Evolutionary conservation across 2,888 invertebrate genomes (phyloP).

Genomic region (Lymantria monacha): DNA sequence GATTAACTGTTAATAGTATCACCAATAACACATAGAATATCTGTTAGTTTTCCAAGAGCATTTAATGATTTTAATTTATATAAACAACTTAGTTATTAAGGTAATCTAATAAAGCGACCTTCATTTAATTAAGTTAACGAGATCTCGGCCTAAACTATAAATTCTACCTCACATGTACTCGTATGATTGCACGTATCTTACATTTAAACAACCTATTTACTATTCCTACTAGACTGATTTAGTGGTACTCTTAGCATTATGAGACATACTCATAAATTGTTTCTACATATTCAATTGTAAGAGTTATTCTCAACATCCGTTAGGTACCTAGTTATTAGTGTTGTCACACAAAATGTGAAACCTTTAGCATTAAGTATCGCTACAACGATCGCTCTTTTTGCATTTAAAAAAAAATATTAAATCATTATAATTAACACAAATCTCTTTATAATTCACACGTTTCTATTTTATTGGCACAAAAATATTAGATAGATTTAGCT

Average conservation of each 20-base stretch:
- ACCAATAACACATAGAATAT: too few relatives aligned
- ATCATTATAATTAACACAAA: slow-evolving; percentile 39
- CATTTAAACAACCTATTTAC: slow-evolving; percentile 53
- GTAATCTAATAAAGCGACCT: too few relatives aligned
- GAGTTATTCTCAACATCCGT: slow-evolving; percentile 39
- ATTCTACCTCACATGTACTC: slow-evolving; percentile 62
- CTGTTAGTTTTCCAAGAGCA: too few relatives aligned
- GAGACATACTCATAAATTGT: slow-evolving; percentile 47
- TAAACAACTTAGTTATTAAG: too few relatives aligned
- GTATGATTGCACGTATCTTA: slow-evolving; percentile 60
- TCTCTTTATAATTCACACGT: slow-evolving; percentile 61
- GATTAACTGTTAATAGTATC: too few relatives aligned
- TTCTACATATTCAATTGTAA: slow-evolving; percentile 58
- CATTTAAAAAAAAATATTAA: slow-evolving; percentile 49
- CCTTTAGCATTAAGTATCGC: slow-evolving; percentile 53
- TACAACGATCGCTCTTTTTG: slow-evolving; percentile 72
- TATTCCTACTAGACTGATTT: slow-evolving; percentile 79
- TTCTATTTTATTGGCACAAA: slow-evolving; percentile 72
- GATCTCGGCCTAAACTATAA: slow-evolving; percentile 30
- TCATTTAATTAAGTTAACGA: slow-evolving; percentile 6
- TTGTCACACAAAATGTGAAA: slow-evolving; percentile 39
- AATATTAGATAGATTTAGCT: slow-evolving; percentile 59
- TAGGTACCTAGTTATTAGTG: slow-evolving; percentile 44
- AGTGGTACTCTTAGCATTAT: slow-evolving; percentile 68
- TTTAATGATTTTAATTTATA: too few relatives aligned